These are phyloP conservation scores for Gouania willdenowi DNA, from an alignment of 2,797 vertebrate genomes.

Conservation along the genomic window DNA sequence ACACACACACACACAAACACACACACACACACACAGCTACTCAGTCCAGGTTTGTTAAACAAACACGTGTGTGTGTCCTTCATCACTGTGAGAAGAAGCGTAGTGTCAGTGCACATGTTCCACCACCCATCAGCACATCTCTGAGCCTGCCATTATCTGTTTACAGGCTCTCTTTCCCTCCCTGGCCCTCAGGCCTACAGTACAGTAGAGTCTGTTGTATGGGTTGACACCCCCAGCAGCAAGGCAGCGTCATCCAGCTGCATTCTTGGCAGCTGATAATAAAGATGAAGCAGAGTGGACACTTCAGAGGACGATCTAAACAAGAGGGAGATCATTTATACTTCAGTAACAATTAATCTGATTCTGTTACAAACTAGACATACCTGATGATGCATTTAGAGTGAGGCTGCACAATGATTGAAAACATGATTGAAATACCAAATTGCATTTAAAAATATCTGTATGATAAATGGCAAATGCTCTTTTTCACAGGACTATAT, in stretches of 20 bases:
- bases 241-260: slow-evolving; percentile 35
- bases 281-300: slow-evolving; percentile 53
- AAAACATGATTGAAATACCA: no score
- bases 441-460: no score
- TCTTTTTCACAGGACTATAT: no score
- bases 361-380: no score
- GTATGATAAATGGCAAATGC: no score
- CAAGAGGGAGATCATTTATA: slow-evolving; percentile 12
- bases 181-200: slow-evolving; percentile 31
- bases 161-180: slow-evolving; percentile 43
- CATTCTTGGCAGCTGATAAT: slow-evolving; percentile 60
- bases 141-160: slow-evolving; percentile 54
- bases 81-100: slow-evolving; percentile 10
- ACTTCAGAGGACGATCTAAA: slow-evolving; percentile 46
- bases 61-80: slow-evolving; percentile 4
- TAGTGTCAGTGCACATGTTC: slow-evolving; percentile 24
- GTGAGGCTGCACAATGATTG: no score
- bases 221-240: slow-evolving; percentile 37
- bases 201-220: slow-evolving; percentile 32
- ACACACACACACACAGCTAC: no score
- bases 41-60: background rate
- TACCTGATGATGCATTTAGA: no score
- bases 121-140: slow-evolving; percentile 21
- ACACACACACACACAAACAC: no score
- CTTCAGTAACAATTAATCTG: no score